Percentiles rank a stretch among this genome's conserved stretches.
Conservation (phyloP, 2,797 vertebrate genomes). For the Argyrosomus regius region DNA sequence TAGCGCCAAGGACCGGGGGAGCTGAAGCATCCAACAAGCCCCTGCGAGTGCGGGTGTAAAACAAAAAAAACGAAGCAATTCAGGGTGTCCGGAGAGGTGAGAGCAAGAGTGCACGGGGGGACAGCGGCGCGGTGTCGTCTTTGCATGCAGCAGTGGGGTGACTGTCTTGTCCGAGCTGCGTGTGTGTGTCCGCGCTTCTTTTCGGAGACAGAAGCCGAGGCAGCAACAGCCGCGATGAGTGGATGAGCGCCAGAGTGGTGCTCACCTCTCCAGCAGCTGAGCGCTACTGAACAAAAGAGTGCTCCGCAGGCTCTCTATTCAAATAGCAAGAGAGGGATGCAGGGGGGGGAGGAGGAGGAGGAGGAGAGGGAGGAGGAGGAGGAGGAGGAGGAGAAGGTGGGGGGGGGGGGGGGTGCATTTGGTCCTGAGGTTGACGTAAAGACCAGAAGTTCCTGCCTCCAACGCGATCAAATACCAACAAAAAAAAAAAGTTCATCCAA, state of each 20-base stretch:
- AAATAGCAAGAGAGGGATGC: conserved; percentile 63
- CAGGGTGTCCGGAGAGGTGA: background rate
- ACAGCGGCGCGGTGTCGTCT: background rate
- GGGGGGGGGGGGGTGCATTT: background rate
- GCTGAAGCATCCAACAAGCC: conserved; percentile 73
- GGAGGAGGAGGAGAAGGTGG: background rate
- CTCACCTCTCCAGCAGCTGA: conserved; percentile 83
- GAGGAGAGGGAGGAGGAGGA: background rate
- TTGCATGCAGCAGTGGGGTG: background rate
- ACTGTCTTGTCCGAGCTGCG: conserved; percentile 2
- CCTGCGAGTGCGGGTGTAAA: conserved; percentile 17
- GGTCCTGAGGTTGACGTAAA: conserved; percentile 33
- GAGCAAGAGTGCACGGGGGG: background rate
- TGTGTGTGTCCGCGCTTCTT: conserved; percentile 36
- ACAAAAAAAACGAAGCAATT: background rate
- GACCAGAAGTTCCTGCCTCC: conserved; percentile 42
- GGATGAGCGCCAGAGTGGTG: conserved; percentile 73
- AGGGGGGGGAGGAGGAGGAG: background rate
- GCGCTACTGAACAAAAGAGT: conserved; percentile 87
- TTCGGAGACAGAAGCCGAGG: conserved; percentile 34
- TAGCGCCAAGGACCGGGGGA: conserved; percentile 49
- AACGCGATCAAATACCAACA: conserved; percentile 3
- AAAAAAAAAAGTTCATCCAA: conserved; percentile 3
- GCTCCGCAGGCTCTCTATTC: conserved; percentile 78
- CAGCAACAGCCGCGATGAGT: conserved; percentile 51